Evolutionary conservation across 2,888 invertebrate species (phyloP).

Genomic region (Stenolophus ochropezus): DNA sequence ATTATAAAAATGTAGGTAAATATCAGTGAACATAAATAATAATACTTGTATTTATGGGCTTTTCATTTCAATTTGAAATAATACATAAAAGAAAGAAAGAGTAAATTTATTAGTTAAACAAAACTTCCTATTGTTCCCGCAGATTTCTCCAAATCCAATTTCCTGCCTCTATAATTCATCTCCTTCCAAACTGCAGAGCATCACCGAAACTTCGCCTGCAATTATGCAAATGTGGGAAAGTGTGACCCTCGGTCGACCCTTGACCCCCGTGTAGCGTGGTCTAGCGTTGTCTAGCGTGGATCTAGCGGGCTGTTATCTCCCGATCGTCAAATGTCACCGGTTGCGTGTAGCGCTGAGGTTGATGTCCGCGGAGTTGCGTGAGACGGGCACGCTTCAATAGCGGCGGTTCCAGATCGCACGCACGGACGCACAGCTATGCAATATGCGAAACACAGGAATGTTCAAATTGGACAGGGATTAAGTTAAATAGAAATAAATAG

Average conservation of each 20-base stretch:
- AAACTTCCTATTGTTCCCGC: not conserved
- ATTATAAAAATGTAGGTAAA: too few relatives aligned
- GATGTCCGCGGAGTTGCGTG: not conserved
- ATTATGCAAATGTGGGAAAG: not conserved
- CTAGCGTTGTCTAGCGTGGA: slow-evolving; percentile 32
- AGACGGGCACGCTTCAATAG: not conserved
- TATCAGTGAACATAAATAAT: too few relatives aligned
- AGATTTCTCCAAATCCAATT: not conserved
- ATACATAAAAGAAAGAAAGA: too few relatives aligned
- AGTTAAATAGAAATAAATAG: too few relatives aligned
- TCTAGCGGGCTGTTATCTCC: not conserved
- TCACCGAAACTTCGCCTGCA: not conserved
- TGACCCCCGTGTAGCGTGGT: too few relatives aligned
- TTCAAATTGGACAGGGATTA: too few relatives aligned
- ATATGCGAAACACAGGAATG: not conserved
- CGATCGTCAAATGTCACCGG: slow-evolving; percentile 38
- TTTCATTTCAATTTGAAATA: too few relatives aligned
- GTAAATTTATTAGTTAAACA: not conserved
- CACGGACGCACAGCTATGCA: not conserved
- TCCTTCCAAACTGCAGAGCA: not conserved
- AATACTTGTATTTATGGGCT: too few relatives aligned
- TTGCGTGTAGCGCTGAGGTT: not conserved
- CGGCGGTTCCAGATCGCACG: not conserved
- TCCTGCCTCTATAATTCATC: not conserved
- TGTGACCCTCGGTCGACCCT: not conserved